phyloP scores from a whole-genome alignment of 1,140 invertebrate genomes.

The Lordiphosa mommai region DNA sequence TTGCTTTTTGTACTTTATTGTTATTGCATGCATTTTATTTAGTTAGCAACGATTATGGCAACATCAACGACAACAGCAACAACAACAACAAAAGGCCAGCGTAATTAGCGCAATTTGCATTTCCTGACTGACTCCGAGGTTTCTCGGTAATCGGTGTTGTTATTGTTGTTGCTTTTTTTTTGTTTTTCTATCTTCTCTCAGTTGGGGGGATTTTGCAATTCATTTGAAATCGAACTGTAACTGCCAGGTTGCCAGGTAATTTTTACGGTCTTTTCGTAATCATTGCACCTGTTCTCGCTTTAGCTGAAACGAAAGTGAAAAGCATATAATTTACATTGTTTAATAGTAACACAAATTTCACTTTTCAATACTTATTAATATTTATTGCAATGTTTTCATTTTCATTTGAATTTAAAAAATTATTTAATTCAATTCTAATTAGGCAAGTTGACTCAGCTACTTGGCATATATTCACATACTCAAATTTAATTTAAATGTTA shows the following conservation, averaged over 20 bases:
- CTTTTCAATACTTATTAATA: conserved; percentile 71
- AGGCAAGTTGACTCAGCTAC: conserved; percentile 3
- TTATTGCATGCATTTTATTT: conserved; percentile 62
- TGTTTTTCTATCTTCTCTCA: conserved; percentile 12
- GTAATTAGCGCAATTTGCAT: conserved; percentile 72
- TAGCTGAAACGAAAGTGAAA: conserved; percentile 63
- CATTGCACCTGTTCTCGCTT: conserved; percentile 61
- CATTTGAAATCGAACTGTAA: conserved; percentile 64
- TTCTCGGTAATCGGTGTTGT: conserved; percentile 36
- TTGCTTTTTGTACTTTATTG: conserved; percentile 59
- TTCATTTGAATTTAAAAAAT: conserved; percentile 24
- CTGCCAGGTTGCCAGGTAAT: conserved; percentile 19
- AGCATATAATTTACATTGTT: conserved; percentile 62
- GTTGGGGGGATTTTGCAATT: conserved; percentile 61
- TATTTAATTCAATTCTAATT: conserved; percentile 13
- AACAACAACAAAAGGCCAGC: conserved; percentile 3
- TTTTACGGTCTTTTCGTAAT: conserved; percentile 71
- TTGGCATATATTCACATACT: conserved; percentile 16
- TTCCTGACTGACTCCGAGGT: conserved; percentile 59
- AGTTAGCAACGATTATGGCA: conserved; percentile 69
- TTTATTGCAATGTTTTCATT: conserved; percentile 27
- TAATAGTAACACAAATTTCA: conserved; percentile 53
- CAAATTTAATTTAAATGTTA: conserved; percentile 22
- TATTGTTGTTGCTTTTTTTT: background rate
- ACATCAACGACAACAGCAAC: conserved; percentile 34